These are phyloP conservation scores for Achatina immaculata DNA, from an alignment of 1,140 invertebrate species.

Conservation along the genomic window DNA sequence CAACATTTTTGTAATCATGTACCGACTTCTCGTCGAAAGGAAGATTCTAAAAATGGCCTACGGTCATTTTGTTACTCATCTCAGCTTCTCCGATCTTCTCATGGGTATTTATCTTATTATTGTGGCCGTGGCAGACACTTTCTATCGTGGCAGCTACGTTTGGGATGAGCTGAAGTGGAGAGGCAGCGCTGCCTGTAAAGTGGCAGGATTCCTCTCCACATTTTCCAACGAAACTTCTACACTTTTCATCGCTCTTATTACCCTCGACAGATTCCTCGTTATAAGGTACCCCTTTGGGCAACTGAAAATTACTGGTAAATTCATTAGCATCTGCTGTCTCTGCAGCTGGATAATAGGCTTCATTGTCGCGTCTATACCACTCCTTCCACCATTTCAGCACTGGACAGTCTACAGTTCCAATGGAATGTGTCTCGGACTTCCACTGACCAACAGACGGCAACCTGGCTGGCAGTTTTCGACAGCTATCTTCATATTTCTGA, in stretches of 20 bases:
- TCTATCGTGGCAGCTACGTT: slow-evolving; percentile 51
- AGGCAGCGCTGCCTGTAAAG: slow-evolving; percentile 45
- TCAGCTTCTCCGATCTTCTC: slow-evolving; percentile 57
- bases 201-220: slow-evolving; percentile 54
- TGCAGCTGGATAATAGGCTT: slow-evolving; percentile 41
- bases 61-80: slow-evolving; percentile 52
- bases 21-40: slow-evolving; percentile 37
- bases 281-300: slow-evolving; percentile 51
- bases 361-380: slow-evolving; percentile 42
- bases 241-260: slow-evolving; percentile 53
- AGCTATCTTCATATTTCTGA: slow-evolving; percentile 47
- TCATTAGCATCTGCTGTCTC: slow-evolving; percentile 15
- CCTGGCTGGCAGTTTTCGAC: slow-evolving; percentile 47
- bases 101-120: slow-evolving; percentile 63
- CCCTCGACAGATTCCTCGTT: slow-evolving; percentile 53
- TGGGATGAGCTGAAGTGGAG: slow-evolving; percentile 50
- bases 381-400: slow-evolving; percentile 10
- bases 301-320: slow-evolving; percentile 23
- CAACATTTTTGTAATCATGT: slow-evolving; percentile 47
- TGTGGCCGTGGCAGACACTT: slow-evolving; percentile 52
- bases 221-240: slow-evolving; percentile 55
- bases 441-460: slow-evolving; percentile 37
- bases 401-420: slow-evolving; percentile 39
- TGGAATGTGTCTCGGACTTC: slow-evolving; percentile 52
- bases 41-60: slow-evolving; percentile 23